phyloP scores from a whole-genome alignment of 2,113 vertebrate genomes.

The Pollachius pollachius region DNA sequence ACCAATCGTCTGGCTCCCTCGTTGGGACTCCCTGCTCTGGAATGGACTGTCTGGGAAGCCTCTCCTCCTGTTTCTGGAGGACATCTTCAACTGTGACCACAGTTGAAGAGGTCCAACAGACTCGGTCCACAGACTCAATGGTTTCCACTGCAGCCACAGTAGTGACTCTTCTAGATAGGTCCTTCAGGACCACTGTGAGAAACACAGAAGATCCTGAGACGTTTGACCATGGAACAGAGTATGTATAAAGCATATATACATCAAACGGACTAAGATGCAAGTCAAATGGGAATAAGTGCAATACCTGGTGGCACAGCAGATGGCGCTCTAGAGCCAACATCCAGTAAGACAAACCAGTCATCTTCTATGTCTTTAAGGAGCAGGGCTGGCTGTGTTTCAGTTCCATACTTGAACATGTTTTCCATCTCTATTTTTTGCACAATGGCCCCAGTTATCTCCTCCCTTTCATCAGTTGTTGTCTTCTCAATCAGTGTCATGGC shows the following conservation, averaged over 20 bases:
- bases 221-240: too few species aligned
- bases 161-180: conserved; percentile 6
- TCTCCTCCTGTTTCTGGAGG: conserved; percentile 16
- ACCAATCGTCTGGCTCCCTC: conserved; percentile 59
- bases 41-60: background rate
- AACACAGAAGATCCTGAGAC: too few species aligned
- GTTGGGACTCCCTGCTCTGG: conserved; percentile 24
- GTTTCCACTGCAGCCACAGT: conserved; percentile 6
- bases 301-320: conserved; percentile 51
- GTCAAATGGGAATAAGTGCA: background rate
- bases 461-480: too few species aligned
- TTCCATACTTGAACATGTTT: background rate
- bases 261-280: too few species aligned
- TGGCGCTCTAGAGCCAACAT: conserved; percentile 34
- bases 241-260: too few species aligned
- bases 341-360: conserved; percentile 59
- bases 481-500: too few species aligned
- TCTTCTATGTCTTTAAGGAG: conserved; percentile 43
- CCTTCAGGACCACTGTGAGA: too few species aligned
- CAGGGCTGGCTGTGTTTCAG: background rate
- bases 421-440: too few species aligned
- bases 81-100: conserved; percentile 17
- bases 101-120: too few species aligned
- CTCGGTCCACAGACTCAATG: conserved; percentile 13
- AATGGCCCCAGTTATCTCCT: too few species aligned